A percentile compares a stretch with the other conserved stretches of the same genome.
Evolutionary conservation across 2,113 vertebrate genomes (phyloP).

Genomic region (Mesocricetus auratus): DNA sequence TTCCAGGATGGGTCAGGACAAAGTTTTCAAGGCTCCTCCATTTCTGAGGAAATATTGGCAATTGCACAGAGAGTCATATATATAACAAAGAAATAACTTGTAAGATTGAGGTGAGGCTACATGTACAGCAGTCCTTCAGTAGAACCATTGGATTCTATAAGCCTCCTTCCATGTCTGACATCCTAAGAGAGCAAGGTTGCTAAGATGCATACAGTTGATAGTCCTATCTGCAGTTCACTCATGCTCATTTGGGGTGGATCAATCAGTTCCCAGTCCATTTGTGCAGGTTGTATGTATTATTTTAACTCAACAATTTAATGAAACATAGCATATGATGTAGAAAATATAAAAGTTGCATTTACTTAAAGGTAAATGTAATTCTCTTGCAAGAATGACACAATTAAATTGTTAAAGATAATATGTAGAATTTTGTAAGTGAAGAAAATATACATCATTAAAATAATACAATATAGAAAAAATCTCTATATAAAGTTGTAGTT

Average conservation of each 20-base stretch:
- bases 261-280: neutral
- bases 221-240: no score
- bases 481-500: neutral
- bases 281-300: neutral
- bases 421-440: neutral
- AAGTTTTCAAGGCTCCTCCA: neutral
- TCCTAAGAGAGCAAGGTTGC: neutral
- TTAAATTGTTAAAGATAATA: neutral
- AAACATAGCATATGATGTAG: neutral
- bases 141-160: neutral
- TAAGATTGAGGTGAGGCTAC: neutral
- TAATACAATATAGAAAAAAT: neutral
- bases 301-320: neutral
- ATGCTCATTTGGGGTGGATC: neutral
- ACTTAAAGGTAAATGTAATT: neutral
- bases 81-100: neutral
- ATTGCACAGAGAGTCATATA: neutral
- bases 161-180: neutral
- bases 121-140: neutral
- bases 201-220: neutral
- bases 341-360: neutral
- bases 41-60: neutral
- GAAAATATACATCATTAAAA: neutral
- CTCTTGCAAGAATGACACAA: neutral
- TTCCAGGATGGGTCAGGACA: neutral